Evolutionary conservation across 2,888 invertebrate genomes (phyloP).

Genomic region (Volucella inanis): DNA sequence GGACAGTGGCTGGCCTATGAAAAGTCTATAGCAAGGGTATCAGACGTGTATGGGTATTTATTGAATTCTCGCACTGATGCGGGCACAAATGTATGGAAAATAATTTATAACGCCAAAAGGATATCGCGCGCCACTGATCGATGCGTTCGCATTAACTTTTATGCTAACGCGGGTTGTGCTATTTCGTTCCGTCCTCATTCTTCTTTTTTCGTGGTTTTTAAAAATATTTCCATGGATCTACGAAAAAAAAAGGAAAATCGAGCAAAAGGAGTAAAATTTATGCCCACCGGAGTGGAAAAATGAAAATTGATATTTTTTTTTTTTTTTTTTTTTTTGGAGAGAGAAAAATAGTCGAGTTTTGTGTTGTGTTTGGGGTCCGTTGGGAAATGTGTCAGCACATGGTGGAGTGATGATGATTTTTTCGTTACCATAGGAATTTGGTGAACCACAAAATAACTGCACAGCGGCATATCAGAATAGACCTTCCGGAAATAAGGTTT

Average conservation of each 20-base stretch:
- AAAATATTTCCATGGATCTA: slow-evolving; percentile 40
- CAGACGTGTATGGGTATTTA: not conserved
- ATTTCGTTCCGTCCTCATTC: slow-evolving; percentile 19
- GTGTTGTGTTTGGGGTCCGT: slow-evolving; percentile 12
- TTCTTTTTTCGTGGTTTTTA: slow-evolving; percentile 44
- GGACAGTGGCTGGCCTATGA: not conserved
- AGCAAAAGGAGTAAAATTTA: slow-evolving; percentile 51
- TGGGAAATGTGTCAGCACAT: slow-evolving; percentile 61
- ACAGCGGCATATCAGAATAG: slow-evolving; percentile 50
- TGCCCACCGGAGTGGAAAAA: slow-evolving; percentile 70
- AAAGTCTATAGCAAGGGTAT: too few species aligned
- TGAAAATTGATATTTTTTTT: slow-evolving; percentile 71
- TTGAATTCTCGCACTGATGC: slow-evolving; percentile 59
- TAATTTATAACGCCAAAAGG: slow-evolving; percentile 69
- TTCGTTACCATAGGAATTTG: slow-evolving; percentile 55
- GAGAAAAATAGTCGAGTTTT: slow-evolving; percentile 28
- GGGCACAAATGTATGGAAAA: slow-evolving; percentile 50
- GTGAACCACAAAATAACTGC: slow-evolving; percentile 73
- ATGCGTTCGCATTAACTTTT: slow-evolving; percentile 70
- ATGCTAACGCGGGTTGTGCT: slow-evolving; percentile 17
- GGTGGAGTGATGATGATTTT: slow-evolving; percentile 36
- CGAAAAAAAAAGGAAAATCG: not conserved
- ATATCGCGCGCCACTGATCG: slow-evolving; percentile 71
- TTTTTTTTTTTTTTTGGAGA: slow-evolving; percentile 7
- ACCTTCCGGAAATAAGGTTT: slow-evolving; percentile 36